A percentile compares a stretch with the other conserved stretches of the same genome.
Conservation (phyloP, 2,113 vertebrate species). For the Hemichromis elongatus region DNA sequence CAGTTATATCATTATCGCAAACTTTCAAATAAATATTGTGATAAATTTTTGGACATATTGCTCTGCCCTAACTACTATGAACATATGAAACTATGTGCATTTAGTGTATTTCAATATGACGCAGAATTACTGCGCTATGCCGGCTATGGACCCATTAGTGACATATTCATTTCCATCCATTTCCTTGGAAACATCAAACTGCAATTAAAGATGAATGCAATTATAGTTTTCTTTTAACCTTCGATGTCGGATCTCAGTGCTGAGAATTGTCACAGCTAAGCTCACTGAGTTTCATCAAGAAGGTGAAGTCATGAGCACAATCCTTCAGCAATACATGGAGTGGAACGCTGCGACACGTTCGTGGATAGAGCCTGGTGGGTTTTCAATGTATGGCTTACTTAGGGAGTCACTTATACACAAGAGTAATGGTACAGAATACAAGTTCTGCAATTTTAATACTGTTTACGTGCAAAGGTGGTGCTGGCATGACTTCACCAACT, state of each 20-base stretch:
- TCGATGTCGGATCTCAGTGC: not conserved
- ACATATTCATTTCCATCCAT: not conserved
- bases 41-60: too few species aligned
- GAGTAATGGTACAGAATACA: not conserved
- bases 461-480: not conserved
- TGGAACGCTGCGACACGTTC: not conserved
- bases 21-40: too few species aligned
- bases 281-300: not conserved
- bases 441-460: not conserved
- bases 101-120: not conserved
- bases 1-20: too few species aligned
- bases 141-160: not conserved
- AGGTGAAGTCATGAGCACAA: not conserved
- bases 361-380: not conserved
- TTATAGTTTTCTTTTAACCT: not conserved
- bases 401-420: not conserved
- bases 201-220: not conserved
- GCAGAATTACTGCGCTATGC: not conserved
- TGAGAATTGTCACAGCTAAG: not conserved
- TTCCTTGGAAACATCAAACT: not conserved
- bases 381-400: not conserved
- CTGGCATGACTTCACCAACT: not conserved
- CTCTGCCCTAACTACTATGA: too few species aligned
- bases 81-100: not conserved
- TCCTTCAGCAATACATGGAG: not conserved